phyloP scores from a whole-genome alignment of 2,113 vertebrate genomes.

The Psettodes erumei region DNA sequence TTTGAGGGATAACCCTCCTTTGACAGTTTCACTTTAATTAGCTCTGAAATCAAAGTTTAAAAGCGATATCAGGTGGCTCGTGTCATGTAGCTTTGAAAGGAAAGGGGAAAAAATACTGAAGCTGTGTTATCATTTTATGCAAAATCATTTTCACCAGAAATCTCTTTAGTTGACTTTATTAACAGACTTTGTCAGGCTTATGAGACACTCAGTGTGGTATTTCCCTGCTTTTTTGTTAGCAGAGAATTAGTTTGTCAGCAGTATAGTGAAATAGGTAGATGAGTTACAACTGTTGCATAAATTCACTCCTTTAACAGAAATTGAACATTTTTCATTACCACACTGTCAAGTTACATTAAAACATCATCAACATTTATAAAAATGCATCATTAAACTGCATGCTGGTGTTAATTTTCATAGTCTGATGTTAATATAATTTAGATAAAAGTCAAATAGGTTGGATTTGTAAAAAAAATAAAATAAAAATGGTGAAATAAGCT shows the following conservation, averaged over 20 bases:
- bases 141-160: background rate
- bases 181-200: conserved; percentile 26
- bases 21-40: conserved; percentile 30
- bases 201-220: conserved; percentile 2
- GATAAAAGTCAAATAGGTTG: background rate
- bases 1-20: conserved; percentile 9
- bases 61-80: background rate
- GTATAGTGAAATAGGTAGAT: background rate
- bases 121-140: background rate
- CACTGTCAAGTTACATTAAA: too few relatives aligned
- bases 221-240: background rate
- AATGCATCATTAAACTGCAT: too few relatives aligned
- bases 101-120: background rate
- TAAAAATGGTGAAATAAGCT: too few relatives aligned
- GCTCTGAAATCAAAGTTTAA: conserved; percentile 1
- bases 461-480: too few relatives aligned
- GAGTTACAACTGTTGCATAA: too few relatives aligned
- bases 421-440: background rate
- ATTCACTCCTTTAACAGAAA: too few relatives aligned
- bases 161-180: conserved; percentile 8
- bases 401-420: background rate
- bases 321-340: too few relatives aligned
- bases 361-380: too few relatives aligned
- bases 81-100: background rate
- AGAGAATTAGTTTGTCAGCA: background rate